Evolutionary conservation across 2,113 vertebrate species (phyloP).

Genomic region (Lynx canadensis): DNA sequence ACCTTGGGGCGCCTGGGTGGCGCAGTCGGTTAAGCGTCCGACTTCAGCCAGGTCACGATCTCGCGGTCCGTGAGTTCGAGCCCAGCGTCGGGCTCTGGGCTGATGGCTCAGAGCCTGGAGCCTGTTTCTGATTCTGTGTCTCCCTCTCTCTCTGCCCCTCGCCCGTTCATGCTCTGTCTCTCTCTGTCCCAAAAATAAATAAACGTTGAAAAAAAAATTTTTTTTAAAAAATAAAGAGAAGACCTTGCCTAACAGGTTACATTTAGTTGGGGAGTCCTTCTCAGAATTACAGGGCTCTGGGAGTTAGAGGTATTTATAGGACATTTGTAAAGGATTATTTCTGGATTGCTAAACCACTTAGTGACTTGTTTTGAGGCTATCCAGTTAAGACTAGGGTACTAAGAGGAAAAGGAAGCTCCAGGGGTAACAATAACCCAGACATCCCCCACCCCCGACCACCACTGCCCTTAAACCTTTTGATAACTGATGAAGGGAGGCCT

Average conservation of each 20-base stretch:
- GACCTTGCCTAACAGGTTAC: background rate
- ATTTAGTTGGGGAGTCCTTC: background rate
- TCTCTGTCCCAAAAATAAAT: too few relatives aligned
- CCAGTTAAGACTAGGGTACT: background rate
- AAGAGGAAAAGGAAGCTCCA: background rate
- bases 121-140: too few relatives aligned
- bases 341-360: constrained; percentile 47
- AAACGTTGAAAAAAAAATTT: too few relatives aligned
- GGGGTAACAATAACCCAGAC: background rate
- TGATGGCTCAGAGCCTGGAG: too few relatives aligned
- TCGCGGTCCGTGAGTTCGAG: too few relatives aligned
- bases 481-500: background rate
- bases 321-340: constrained; percentile 37
- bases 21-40: too few relatives aligned
- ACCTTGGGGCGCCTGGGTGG: too few relatives aligned
- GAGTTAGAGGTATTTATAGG: background rate
- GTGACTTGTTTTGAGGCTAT: constrained; percentile 62
- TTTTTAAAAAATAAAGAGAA: too few relatives aligned
- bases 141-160: too few relatives aligned
- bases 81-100: too few relatives aligned
- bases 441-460: background rate
- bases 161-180: too few relatives aligned
- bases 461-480: background rate
- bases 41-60: too few relatives aligned
- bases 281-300: background rate